phyloP scores from a whole-genome alignment of 2,888 invertebrate species.

The Abrostola tripartita region DNA sequence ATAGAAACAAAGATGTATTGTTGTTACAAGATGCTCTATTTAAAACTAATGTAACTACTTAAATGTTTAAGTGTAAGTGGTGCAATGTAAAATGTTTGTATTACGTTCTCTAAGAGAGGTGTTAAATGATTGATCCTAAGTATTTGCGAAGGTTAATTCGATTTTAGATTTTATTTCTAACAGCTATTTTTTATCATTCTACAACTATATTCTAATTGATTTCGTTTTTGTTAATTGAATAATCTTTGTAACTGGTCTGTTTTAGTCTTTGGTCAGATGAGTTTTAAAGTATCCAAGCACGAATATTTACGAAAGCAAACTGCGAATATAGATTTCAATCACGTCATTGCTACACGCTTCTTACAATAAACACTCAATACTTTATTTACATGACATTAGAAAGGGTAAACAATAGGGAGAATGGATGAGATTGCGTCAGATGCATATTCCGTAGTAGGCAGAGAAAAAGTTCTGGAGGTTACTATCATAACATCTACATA shows the following conservation, averaged over 20 bases:
- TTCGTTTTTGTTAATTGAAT: not conserved
- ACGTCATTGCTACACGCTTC: slow-evolving; percentile 6
- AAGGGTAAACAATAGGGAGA: slow-evolving; percentile 1
- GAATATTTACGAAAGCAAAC: not conserved
- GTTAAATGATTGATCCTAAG: slow-evolving; percentile 1
- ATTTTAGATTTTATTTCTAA: not conserved
- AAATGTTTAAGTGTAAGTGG: not conserved
- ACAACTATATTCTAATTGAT: not conserved
- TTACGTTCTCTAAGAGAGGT: not conserved
- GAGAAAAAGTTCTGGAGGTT: not conserved
- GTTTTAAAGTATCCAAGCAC: not conserved
- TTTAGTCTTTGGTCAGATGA: not conserved
- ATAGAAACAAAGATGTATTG: slow-evolving; percentile 11
- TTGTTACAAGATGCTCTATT: slow-evolving; percentile 16
- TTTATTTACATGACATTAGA: slow-evolving; percentile 15
- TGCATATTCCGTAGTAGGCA: not conserved
- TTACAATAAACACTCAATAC: slow-evolving; percentile 11
- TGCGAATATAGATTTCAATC: slow-evolving; percentile 3
- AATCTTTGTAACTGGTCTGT: not conserved
- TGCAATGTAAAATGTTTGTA: slow-evolving; percentile 7
- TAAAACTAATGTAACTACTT: slow-evolving; percentile 6
- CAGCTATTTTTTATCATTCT: not conserved
- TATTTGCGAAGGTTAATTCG: slow-evolving; percentile 1
- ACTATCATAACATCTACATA: too few species aligned
- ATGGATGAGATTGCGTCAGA: not conserved